Evolutionary conservation across 2,797 vertebrate species (phyloP), one percentile per base, ranked within the genome.

Genomic region (Girardinus metallicus): DNA sequence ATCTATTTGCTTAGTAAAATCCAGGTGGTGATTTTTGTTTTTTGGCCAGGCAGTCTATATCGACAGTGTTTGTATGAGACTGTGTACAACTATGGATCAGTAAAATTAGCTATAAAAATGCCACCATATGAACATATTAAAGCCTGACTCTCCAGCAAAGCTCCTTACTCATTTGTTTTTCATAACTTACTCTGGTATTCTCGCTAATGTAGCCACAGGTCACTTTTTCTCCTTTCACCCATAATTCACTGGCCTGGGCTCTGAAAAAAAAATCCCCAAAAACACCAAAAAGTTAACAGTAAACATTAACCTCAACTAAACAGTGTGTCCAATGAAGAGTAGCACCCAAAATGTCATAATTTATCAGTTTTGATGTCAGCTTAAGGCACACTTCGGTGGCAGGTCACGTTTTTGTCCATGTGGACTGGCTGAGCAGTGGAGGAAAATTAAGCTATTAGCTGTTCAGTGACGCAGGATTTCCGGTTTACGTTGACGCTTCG

Each of bases 131-230:
- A 64, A 64, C 16, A 36, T 36, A 7, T 64, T 7, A 36, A 64
- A 36, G 7, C 31, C 16, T 34, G 39, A n/a, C 10, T 51, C 31
- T 64, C 4, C 60, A 75, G 12, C 21, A 16, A 64, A 34, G 26
- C 10, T 60, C 55, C 12, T 29, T 29, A 13, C 23, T 44, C 23
- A 23, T 8, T 21, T 15, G 18, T 15, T 70, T 70, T 70, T n/a
- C 23, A 12, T 31, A n/a, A 73, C 96, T 96, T 90, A 99, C 98
- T 96, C 98, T 94, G 0, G 97, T 97, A 80, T 98, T 97, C 91
- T 99, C 98, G 83, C 98, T 98, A 94, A 99, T 99, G 92, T 99
- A 99, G 26, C 98, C 98, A 93, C 98, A 99, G 41, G 98, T 99
- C 83, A 99, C 98, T 86, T 99, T 99, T 92, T 99, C 98, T 80